Percentiles rank a stretch among this genome's conserved stretches.
Conservation (phyloP, 1,140 invertebrate species). For the Liolophura sinensis region DNA sequence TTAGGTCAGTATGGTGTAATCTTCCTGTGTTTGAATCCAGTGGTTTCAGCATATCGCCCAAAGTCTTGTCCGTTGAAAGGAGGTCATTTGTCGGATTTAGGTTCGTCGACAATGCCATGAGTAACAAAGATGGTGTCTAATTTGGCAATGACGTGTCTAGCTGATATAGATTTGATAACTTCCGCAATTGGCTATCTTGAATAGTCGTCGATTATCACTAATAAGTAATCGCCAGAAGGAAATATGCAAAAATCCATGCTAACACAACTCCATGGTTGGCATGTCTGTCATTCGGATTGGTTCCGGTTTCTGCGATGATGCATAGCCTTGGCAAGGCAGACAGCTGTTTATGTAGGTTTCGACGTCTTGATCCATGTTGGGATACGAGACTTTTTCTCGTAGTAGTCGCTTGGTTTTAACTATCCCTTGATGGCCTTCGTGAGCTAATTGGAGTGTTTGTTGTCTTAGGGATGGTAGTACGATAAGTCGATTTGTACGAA, state of each 20-base stretch:
- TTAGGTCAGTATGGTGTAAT: constrained; percentile 25
- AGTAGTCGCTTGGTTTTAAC: constrained; percentile 41
- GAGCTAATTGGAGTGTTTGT: constrained; percentile 28
- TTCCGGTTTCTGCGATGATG: constrained; percentile 20
- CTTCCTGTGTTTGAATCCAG: constrained; percentile 23
- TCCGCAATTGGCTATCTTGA: constrained; percentile 33
- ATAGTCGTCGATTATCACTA: constrained; percentile 27
- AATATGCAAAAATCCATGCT: constrained; percentile 32
- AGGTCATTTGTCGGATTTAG: too few species aligned
- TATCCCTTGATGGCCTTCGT: constrained; percentile 34
- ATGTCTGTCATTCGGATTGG: constrained; percentile 27
- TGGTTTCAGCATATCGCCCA: constrained; percentile 12
- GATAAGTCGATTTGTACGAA: constrained; percentile 24
- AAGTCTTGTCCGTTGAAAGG: too few species aligned
- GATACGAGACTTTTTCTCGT: constrained; percentile 48
- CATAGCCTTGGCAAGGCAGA: constrained; percentile 31
- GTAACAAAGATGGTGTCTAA: constrained; percentile 23
- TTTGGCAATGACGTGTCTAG: constrained; percentile 13
- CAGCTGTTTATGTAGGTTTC: constrained; percentile 33
- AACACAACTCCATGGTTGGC: constrained; percentile 32
- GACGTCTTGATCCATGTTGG: constrained; percentile 37
- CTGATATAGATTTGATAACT: constrained; percentile 23
- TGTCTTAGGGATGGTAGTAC: constrained; percentile 23
- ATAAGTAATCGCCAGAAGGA: constrained; percentile 28
- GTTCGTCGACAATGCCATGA: too few species aligned